These are phyloP conservation scores for Phyto melanocephala DNA, from an alignment of 2,888 invertebrate genomes.

Conservation along the genomic window DNA sequence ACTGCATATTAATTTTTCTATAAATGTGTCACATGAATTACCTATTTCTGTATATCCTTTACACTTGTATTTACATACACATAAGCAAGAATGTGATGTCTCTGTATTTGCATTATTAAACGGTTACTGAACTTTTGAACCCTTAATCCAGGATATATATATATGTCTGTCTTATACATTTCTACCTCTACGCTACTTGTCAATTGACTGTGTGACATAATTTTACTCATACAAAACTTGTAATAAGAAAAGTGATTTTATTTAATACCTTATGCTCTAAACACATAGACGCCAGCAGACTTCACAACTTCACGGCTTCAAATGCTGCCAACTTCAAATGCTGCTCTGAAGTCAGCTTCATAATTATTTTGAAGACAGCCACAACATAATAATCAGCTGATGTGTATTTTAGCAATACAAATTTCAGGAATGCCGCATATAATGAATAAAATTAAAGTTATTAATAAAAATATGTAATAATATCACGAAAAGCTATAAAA, in stretches of 20 bases:
- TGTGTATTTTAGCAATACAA: no score
- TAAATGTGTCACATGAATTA: slow-evolving; percentile 13
- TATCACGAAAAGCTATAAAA: no score
- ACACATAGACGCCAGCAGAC: no score
- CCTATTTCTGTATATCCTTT: slow-evolving; percentile 4
- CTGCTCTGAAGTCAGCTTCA: no score
- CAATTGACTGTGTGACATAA: neutral
- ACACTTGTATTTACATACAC: slow-evolving; percentile 15
- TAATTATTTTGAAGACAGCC: no score
- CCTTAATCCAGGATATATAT: slow-evolving; percentile 1
- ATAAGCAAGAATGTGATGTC: neutral
- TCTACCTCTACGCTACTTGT: neutral
- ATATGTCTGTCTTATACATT: neutral
- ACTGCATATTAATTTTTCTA: slow-evolving; percentile 4
- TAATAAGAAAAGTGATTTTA: slow-evolving; percentile 48
- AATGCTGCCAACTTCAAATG: no score
- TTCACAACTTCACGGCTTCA: no score
- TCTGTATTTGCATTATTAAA: slow-evolving; percentile 28
- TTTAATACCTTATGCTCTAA: slow-evolving; percentile 38
- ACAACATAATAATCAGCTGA: no score
- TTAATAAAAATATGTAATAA: no score
- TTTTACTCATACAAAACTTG: slow-evolving; percentile 45
- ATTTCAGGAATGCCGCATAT: no score
- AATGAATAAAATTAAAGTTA: no score
- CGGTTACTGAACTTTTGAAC: slow-evolving; percentile 51